Conservation (phyloP, 2,797 vertebrate genomes). For the Echeneis naucrates region DNA sequence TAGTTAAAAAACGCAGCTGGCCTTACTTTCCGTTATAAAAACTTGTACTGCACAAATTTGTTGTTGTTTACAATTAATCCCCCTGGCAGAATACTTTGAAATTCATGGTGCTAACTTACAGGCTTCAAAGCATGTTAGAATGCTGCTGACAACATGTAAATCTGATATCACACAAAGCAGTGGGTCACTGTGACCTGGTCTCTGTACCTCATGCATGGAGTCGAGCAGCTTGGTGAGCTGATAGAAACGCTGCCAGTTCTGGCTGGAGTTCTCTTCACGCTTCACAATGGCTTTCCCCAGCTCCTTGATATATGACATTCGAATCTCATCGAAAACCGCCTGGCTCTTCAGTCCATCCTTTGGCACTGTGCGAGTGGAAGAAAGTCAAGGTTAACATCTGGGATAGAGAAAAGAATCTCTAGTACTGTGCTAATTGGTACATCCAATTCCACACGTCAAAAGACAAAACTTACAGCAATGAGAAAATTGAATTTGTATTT, state of each 20-base stretch:
- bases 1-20: no score
- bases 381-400: constrained; percentile 35
- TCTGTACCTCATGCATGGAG: constrained; percentile 97
- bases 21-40: no score
- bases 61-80: no score
- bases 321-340: constrained; percentile 95
- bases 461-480: no score
- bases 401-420: constrained; percentile 5
- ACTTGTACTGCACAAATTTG: no score
- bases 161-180: not conserved
- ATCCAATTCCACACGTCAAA: not conserved
- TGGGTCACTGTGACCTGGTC: not conserved
- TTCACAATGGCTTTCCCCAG: constrained; percentile 98
- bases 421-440: not conserved
- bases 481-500: no score
- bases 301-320: constrained; percentile 99
- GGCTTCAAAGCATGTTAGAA: no score
- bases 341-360: constrained; percentile 98
- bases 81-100: no score
- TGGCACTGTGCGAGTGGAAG: constrained; percentile 87
- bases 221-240: constrained; percentile 99
- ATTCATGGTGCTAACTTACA: no score
- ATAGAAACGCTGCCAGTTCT: constrained; percentile 99
- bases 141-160: not conserved
- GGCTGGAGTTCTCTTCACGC: constrained; percentile 98